A percentile compares a stretch with the other conserved stretches of the same genome.
Conservation (phyloP, 2,888 invertebrate species). For the Matsumyia berberina region DNA sequence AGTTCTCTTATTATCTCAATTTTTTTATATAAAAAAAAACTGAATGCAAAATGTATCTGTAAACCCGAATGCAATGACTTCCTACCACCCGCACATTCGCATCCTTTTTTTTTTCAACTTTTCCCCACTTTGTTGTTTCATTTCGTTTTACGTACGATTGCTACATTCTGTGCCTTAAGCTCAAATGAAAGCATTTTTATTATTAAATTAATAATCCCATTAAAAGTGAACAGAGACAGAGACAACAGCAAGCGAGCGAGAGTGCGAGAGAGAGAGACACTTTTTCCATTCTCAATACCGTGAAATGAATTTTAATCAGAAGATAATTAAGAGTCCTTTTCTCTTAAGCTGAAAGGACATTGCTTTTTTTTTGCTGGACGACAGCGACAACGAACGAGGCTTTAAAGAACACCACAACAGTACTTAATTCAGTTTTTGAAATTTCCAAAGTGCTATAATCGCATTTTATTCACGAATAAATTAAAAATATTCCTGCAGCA, state of each 20-base stretch:
- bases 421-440: constrained; percentile 47
- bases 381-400: too few relatives aligned
- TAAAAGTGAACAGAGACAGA: constrained; percentile 53
- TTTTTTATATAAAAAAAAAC: neutral
- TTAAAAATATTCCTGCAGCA: constrained; percentile 31
- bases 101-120: neutral
- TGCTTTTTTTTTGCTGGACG: neutral
- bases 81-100: neutral
- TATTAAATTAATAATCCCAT: constrained; percentile 83
- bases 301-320: constrained; percentile 80
- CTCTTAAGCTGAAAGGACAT: constrained; percentile 7
- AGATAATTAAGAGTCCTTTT: constrained; percentile 80
- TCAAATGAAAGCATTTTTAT: constrained; percentile 80
- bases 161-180: constrained; percentile 73
- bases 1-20: constrained; percentile 12
- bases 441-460: constrained; percentile 39
- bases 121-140: neutral
- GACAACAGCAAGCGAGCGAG: neutral
- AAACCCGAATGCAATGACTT: constrained; percentile 32
- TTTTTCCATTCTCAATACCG: constrained; percentile 52
- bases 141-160: constrained; percentile 16
- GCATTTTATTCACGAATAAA: constrained; percentile 39
- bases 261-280: constrained; percentile 4
- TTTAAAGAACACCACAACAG: constrained; percentile 9
- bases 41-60: constrained; percentile 44